phyloP scores from a whole-genome alignment of 2,888 invertebrate species.

The Chromoteleia sp. region DNA sequence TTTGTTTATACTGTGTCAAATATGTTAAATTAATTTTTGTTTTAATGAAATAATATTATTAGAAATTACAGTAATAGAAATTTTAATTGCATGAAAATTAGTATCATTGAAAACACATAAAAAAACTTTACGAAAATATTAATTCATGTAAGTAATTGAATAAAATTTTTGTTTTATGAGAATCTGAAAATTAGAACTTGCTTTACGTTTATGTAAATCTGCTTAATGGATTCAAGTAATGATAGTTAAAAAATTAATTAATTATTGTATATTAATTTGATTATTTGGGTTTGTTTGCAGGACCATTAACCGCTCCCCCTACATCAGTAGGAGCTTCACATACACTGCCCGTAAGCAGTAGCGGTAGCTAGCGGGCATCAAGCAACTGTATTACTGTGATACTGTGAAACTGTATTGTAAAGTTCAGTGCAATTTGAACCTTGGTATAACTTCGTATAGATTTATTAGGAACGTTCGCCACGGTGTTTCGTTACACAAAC shows the following conservation, averaged over 20 bases:
- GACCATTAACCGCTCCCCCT: conserved; percentile 82
- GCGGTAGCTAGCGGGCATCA: conserved; percentile 84
- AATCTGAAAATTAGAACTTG: too few species aligned
- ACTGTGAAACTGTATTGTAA: conserved; percentile 79
- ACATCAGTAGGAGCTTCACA: conserved; percentile 83
- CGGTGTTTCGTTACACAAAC: conserved; percentile 77
- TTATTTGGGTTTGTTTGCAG: conserved; percentile 69
- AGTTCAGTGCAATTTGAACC: conserved; percentile 82
- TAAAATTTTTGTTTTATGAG: too few species aligned
- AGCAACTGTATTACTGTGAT: conserved; percentile 84
- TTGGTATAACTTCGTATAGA: conserved; percentile 76
- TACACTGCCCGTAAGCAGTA: conserved; percentile 83
- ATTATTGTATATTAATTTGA: not conserved
- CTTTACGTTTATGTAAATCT: too few species aligned
- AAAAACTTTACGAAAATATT: too few species aligned
- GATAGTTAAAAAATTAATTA: conserved; percentile 4
- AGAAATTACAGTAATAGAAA: too few species aligned
- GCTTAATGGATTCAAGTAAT: too few species aligned
- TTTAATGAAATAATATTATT: too few species aligned
- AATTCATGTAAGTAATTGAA: too few species aligned
- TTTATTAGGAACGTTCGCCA: conserved; percentile 74
- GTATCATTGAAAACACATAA: too few species aligned
- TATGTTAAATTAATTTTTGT: too few species aligned
- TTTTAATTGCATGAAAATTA: too few species aligned
- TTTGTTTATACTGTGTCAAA: too few species aligned